Evolutionary conservation across 2,888 invertebrate species (phyloP), one percentile per base, ranked within the genome.

Genomic region (Enoplolaimus lenunculus): DNA sequence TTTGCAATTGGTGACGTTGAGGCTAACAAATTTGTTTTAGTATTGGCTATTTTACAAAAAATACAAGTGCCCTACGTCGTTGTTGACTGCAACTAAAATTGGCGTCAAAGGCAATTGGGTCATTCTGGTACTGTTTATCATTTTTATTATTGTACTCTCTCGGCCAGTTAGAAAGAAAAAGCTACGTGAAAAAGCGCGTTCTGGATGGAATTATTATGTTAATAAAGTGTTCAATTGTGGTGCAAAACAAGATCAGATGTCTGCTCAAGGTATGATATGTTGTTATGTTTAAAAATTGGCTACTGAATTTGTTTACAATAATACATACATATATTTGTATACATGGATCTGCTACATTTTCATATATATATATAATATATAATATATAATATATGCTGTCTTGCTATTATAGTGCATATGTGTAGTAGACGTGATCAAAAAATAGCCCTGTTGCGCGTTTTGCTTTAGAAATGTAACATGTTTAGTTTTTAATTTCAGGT

Each of bases 61-160:
- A 57, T n/a, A 21, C n/a, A 60, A 60, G 2, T 68, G 68, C 26
- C 45, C 34, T 7, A 26, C 60, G 28, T n/a, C 68, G 3, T n/a
- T 68, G 3, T 2, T 60, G 3, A 57, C 68, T 2, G 68, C 29
- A 26, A 30, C 60, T 1, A 29, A 26, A 87, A 88, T 88, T 73
- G 85, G 90, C 75, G 89, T 90, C 0, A 84, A 90, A 68, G 89
- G 88, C 81, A 89, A 89, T 78, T 91, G 90, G 90, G 86, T 88
- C 29, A 85, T 90, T 68, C 85, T 90, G 70, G 87, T 87, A 0
- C 83, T 89, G 16, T 87, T 88, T 1, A 82, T 90, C 31, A 86
- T 45, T 45, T 45, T 45, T 21, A 21, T 45, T 21, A 21, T 45
- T 13, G 21, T 45, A 7, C 45, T 45, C 21, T 45, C 45, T 45